Evolutionary conservation across 2,888 invertebrate species (phyloP), one percentile per base, ranked within the genome.

Genomic region (Hirudinaria manillensis): DNA sequence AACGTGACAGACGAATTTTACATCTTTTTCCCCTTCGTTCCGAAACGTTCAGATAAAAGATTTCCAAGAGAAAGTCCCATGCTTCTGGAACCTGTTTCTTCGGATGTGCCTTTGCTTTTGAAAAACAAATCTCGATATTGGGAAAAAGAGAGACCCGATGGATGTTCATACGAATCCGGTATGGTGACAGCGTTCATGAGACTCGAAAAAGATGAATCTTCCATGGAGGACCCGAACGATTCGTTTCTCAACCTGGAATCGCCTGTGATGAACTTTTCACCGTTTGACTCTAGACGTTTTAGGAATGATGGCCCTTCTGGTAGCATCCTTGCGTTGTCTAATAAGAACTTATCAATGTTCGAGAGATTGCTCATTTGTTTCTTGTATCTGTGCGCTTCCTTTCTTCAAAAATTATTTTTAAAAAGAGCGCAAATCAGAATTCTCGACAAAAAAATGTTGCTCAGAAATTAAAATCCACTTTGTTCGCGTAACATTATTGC

Each of bases 111-210:
- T 61, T 29, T 24, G 24, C 45, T 36, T 45, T 51, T 70, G n/a
- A 72, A 32, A 55, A 72, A 72, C 29, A 72, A 24, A 51, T 56
- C 56, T 32, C 72, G 24, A 51, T 56, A 72, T 32, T 72, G 72
- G 19, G n/a, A 21, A 55, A 72, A 72, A 34, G 32, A 27, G 29
- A 72, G 56, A 7, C 72, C 72, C n/a, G 72, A 72, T 13, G 72
- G 72, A 34, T 72, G 72, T 13, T 51, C 38, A 36, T 38, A 61
- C 7, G 24, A 29, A 61, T 61, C 45, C 45, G 45, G 45, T 1
- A 45, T 45, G 45, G 45, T 61, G 61, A 27, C 29, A 3, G 24
- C 61, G 27, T 16, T 19, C 61, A 61, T 27, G 61, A 24, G 3
- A 61, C 61, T 61, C 10, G 29, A 61, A 19, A 61, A 29, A 10